Conservation (phyloP, 2,888 invertebrate species). For the Ophioninae sp. region DNA sequence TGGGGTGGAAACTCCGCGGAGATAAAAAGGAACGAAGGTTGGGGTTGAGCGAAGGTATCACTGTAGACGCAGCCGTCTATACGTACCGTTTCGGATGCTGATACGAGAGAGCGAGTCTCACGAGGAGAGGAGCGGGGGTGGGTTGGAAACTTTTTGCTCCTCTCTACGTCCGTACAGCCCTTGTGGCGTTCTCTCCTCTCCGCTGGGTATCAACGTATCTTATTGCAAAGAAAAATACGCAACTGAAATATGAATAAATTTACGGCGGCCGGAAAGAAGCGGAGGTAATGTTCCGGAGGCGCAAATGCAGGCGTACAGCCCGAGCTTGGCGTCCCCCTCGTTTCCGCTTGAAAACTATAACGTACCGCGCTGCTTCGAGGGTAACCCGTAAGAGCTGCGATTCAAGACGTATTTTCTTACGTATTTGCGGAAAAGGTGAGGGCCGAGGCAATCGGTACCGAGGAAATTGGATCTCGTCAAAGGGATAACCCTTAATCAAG, state of each 20-base stretch:
- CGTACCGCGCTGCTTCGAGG: slow-evolving; percentile 1
- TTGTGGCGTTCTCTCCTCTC: slow-evolving; percentile 32
- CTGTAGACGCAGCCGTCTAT: slow-evolving; percentile 38
- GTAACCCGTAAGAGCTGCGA: too few species aligned
- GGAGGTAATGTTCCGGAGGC: slow-evolving; percentile 59
- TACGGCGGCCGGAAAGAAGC: slow-evolving; percentile 71
- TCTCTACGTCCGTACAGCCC: slow-evolving; percentile 4
- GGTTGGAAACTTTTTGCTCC: slow-evolving; percentile 56
- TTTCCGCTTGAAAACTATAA: slow-evolving; percentile 56
- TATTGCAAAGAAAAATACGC: slow-evolving; percentile 80
- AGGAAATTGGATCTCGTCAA: slow-evolving; percentile 34
- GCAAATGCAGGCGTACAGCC: slow-evolving; percentile 52
- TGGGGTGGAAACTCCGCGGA: slow-evolving; percentile 81
- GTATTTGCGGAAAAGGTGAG: slow-evolving; percentile 5
- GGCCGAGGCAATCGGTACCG: background rate
- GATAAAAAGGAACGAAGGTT: slow-evolving; percentile 81
- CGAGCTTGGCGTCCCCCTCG: slow-evolving; percentile 63
- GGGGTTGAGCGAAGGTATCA: slow-evolving; percentile 68
- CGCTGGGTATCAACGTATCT: slow-evolving; percentile 78
- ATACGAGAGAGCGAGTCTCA: slow-evolving; percentile 63
- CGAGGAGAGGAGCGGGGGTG: slow-evolving; percentile 47
- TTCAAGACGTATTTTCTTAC: background rate
- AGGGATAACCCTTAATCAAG: slow-evolving; percentile 43
- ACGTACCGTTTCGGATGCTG: slow-evolving; percentile 39
- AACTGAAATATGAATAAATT: slow-evolving; percentile 80